phyloP scores from a whole-genome alignment of 2,888 invertebrate genomes.

The Ochlodes sylvanus region DNA sequence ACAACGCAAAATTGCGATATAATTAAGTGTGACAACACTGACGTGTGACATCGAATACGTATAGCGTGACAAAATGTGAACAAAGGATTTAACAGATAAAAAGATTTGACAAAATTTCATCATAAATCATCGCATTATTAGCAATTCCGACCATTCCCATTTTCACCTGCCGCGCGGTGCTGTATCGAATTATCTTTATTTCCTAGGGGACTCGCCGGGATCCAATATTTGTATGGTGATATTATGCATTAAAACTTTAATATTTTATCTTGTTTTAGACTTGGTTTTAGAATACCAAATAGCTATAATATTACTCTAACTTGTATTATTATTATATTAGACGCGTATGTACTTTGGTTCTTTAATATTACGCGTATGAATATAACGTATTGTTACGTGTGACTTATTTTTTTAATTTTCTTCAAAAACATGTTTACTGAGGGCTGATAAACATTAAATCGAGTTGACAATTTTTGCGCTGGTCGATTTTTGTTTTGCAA shows the following conservation, averaged over 20 bases:
- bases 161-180: slow-evolving; percentile 8
- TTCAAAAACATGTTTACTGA: no score
- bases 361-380: no score
- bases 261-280: slow-evolving; percentile 14
- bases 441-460: no score
- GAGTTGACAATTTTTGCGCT: no score
- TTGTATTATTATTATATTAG: no score
- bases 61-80: not conserved
- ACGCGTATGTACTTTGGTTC: no score
- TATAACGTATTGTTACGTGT: no score
- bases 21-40: no score
- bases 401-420: no score
- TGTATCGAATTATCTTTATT: slow-evolving; percentile 62
- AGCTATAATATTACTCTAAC: not conserved
- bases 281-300: slow-evolving; percentile 7
- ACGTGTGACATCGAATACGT: no score
- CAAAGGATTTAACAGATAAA: slow-evolving; percentile 17
- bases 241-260: slow-evolving; percentile 21
- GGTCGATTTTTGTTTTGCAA: no score
- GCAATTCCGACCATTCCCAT: slow-evolving; percentile 8
- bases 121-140: slow-evolving; percentile 13
- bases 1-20: no score
- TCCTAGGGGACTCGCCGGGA: slow-evolving; percentile 57
- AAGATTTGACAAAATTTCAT: slow-evolving; percentile 17
- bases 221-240: slow-evolving; percentile 25